Base-by-base conservation (phyloP, 1,140 invertebrate genomes). In the Papilio machaon region DNA sequence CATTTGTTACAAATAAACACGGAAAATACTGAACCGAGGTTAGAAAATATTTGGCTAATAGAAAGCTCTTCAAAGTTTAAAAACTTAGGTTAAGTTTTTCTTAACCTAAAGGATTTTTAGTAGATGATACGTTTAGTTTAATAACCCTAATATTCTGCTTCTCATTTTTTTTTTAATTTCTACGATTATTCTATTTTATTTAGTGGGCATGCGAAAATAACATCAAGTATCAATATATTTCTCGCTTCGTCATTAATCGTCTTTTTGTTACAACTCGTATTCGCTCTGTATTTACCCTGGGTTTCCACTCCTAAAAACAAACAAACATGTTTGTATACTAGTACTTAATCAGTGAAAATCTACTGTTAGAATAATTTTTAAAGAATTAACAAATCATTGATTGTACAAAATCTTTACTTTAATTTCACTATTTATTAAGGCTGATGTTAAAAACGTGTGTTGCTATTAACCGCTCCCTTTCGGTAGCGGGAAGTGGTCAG, bases 401-500 rank as follows among this genome's bases (percentile, higher is more conserved):
- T 38, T 15, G 15, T 9, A 73, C 35, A 73, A 43, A 73, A 43
- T 73, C 3, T 15, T 52, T 52, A 52, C 0, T 15, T 54, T n/a
- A n/a, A 17, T 75, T 75, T 46, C 38, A 73, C 4, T 78, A 78
- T 78, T 60, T 79, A 64, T 79, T 6, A n/a, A 46, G 30, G n/a
- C 76, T 64, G 77, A 67, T 35, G 13, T 75, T 30, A 79, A 78
- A 76, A 79, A 79, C 46, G 58, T 46, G 30, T 19, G 54, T 79
- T 64, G 77, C 47, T 60, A 77, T 58, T 79, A 47, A 79, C 58
- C 9, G 77, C 76, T 74, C 58, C 80, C 80, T 81, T 81, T 83
- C 76, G 79, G 77, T 64, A 35, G 46, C 74, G 79, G 80, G 76
- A 83, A 83, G 81, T 83, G 80, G 82, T 83, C 79, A 81, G 79